Evolutionary conservation across 2,113 vertebrate species (phyloP), one percentile per base, ranked within the genome.

Genomic region (Copsychus sechellarum): DNA sequence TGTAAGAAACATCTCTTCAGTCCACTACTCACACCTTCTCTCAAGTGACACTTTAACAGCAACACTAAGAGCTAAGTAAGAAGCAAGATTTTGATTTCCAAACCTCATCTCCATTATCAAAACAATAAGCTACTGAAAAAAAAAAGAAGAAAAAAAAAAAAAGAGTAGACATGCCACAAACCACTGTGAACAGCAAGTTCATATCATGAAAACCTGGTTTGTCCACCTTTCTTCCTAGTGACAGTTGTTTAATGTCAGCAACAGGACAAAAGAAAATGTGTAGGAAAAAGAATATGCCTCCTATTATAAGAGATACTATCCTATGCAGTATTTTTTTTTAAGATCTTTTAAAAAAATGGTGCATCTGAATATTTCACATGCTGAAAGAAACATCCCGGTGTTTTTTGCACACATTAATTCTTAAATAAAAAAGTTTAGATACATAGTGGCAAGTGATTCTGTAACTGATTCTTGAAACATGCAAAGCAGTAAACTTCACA

Each of bases 251-350:
- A 47, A 51, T 22, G 40, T 21, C n/a, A 81, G 23, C 20, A 76
- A 40, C 9, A 58, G 34, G 33, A 50, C 25, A n/a, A 8, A 12
- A 81, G 29, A 60, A 81, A 70, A 70, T 10, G 29, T 10, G 8
- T 12, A 72, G 25, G 26, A 62, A 47, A 78, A 61, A 69, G 42
- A 69, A 64, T 23, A 14, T 14, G 23, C 3, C 14, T 42, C 26
- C 20, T 38, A 36, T 21, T 47, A 3, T 16, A 40, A 50, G 25
- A 79, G 4, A 25, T 21, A 23, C 11, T 0, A 0, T 24, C 70
- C 17, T 20, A 25, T 3, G 9, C 74, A 66, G 50, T 6, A 0
- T 0, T 31, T 29, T 0, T 31, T 29, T 73, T 73, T 72, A 1
- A 25, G 13, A 73, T 43, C 3, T 84, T 78, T 61, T 26, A 0